Evolutionary conservation across 1,140 invertebrate species (phyloP), one percentile per base, ranked within the genome.

Genomic region (Formica exsecta): DNA sequence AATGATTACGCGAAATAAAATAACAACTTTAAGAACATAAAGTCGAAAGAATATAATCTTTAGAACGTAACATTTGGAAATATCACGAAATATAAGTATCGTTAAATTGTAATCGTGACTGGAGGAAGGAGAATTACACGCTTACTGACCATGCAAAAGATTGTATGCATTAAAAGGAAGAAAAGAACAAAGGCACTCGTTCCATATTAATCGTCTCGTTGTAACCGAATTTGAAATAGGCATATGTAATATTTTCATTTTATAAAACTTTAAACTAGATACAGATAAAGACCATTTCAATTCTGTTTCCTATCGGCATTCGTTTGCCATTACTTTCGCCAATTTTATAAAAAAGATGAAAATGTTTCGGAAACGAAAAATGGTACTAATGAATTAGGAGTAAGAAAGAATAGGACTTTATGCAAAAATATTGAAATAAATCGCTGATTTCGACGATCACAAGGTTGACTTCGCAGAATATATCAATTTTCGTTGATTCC

Each of bases 401-500:
- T 22, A 36, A n/a, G n/a, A 57, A 16, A 8, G 3, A 64, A 44
- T 41, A 62, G 22, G 32, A 65, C 64, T 11, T 3, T 32, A 77
- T 16, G 19, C 11, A 48, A 44, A 77, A 65, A 38, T 75, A 16
- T 75, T 25, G 22, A 77, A 76, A 76, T 62, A 59, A 44, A 61
- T 79, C 22, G 32, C 13, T 9, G 16, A 80, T 61, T 71, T 48
- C 3, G 3, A 92, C 92, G 83, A 87, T 91, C 70, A 88, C 62
- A 89, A 83, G 89, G 71, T 84, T 25, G 54, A 57, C 41, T 88
- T 87, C 74, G 85, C 80, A 88, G 74, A 89, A 87, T 70, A 64
- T 0, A 11, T 48, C 11, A 91, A 44, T 51, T 66, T 5, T 32
- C 3, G 25, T 66, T 38, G 19, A 71, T 48, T 51, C 57, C 29